Conservation (phyloP, 2,888 invertebrate genomes). For the Drosophila greeni region DNA sequence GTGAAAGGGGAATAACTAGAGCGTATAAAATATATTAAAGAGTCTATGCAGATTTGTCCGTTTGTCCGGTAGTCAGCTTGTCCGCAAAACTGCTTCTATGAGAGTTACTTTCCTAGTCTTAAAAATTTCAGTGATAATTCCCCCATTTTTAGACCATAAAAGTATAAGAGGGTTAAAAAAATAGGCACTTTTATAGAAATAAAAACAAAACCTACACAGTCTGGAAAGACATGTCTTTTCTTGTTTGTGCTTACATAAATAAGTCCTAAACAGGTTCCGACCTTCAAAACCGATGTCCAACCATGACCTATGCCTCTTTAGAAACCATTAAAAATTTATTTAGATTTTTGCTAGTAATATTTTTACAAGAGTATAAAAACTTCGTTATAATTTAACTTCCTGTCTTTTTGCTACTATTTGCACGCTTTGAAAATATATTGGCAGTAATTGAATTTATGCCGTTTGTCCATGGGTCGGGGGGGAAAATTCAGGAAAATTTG, state of each 20-base stretch:
- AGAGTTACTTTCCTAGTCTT: neutral
- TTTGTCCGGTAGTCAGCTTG: neutral
- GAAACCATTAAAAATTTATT: neutral
- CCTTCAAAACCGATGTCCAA: neutral
- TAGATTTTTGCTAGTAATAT: neutral
- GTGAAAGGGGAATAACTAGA: neutral
- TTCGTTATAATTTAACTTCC: neutral
- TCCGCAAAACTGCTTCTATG: neutral
- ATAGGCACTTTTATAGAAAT: too few species aligned
- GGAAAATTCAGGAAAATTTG: slow-evolving; percentile 3
- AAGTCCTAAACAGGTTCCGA: neutral
- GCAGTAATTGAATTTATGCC: slow-evolving; percentile 65
- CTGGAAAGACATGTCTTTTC: neutral
- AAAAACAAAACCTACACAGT: too few species aligned
- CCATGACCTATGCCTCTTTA: neutral
- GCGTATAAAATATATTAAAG: neutral
- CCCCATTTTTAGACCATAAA: neutral
- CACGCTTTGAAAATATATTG: slow-evolving; percentile 60
- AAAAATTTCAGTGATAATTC: neutral
- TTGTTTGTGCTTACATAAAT: neutral
- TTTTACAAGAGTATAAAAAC: slow-evolving; percentile 1
- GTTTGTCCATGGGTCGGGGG: slow-evolving; percentile 15
- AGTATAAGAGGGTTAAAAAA: neutral
- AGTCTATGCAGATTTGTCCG: too few species aligned
- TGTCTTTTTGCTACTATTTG: slow-evolving; percentile 32